phyloP scores from a whole-genome alignment of 2,797 vertebrate genomes.

The Corythornis leucogaster region DNA sequence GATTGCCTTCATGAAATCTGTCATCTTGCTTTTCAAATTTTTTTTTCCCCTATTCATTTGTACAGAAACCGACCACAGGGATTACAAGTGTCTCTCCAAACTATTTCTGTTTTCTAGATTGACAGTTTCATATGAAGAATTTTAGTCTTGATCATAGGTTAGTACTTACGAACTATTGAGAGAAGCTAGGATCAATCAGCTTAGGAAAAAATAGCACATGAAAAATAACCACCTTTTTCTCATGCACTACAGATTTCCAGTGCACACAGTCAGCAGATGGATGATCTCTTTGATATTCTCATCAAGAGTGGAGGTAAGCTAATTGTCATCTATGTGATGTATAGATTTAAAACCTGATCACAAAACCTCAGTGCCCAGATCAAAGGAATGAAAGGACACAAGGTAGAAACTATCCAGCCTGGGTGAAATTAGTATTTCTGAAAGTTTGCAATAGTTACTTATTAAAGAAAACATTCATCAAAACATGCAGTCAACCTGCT shows the following conservation, averaged over 20 bases:
- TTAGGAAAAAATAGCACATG: neutral
- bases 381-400: neutral
- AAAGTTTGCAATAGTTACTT: neutral
- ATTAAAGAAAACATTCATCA: neutral
- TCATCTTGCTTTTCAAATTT: neutral
- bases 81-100: neutral
- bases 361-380: neutral
- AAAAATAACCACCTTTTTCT: slow-evolving; percentile 45
- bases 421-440: neutral
- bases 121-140: neutral
- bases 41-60: neutral
- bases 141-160: neutral
- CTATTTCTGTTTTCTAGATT: neutral
- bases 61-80: neutral
- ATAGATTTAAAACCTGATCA: neutral
- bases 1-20: neutral
- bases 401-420: neutral
- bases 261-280: slow-evolving; percentile 95
- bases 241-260: slow-evolving; percentile 81
- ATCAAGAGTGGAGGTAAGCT: slow-evolving; percentile 95
- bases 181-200: neutral
- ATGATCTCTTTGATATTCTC: slow-evolving; percentile 96
- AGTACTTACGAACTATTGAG: neutral
- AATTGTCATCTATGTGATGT: neutral
- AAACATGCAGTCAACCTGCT: neutral